phyloP scores from a whole-genome alignment of 2,113 vertebrate genomes.

The Dunckerocampus dactyliophorus region DNA sequence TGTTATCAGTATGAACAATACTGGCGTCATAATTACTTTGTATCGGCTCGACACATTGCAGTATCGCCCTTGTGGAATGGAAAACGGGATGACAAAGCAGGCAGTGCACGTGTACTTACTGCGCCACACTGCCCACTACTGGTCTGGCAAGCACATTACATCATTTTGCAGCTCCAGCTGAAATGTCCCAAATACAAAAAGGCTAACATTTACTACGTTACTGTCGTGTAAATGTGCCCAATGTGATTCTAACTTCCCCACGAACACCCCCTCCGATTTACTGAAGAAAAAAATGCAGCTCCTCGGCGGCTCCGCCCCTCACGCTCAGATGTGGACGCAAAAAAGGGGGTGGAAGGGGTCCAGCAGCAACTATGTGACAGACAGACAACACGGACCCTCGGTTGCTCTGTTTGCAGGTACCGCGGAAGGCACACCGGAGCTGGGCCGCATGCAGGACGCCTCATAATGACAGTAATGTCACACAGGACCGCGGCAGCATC shows the following conservation, averaged over 20 bases:
- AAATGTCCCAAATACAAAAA: too few species aligned
- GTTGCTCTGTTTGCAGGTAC: neutral
- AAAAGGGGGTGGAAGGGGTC: neutral
- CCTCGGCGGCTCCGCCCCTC: constrained; percentile 4
- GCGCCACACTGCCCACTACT: neutral
- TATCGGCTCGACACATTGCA: too few species aligned
- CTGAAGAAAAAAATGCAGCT: neutral
- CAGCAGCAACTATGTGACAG: constrained; percentile 12
- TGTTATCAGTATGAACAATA: too few species aligned
- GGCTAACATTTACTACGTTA: neutral
- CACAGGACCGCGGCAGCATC: neutral
- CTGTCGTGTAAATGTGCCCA: too few species aligned
- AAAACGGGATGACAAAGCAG: too few species aligned
- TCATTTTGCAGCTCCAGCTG: neutral
- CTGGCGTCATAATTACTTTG: too few species aligned
- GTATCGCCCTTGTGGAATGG: too few species aligned
- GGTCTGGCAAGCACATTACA: neutral
- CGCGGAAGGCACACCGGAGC: neutral
- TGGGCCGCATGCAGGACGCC: too few species aligned
- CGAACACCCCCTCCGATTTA: neutral
- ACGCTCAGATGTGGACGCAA: constrained; percentile 2
- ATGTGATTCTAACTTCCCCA: neutral
- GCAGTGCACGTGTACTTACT: too few species aligned
- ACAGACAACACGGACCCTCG: constrained; percentile 1
- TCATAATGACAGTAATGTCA: too few species aligned